A percentile compares a stretch with the other conserved stretches of the same genome.
phyloP scores from a whole-genome alignment of 2,797 vertebrate species.

The Prunella strophiata region DNA sequence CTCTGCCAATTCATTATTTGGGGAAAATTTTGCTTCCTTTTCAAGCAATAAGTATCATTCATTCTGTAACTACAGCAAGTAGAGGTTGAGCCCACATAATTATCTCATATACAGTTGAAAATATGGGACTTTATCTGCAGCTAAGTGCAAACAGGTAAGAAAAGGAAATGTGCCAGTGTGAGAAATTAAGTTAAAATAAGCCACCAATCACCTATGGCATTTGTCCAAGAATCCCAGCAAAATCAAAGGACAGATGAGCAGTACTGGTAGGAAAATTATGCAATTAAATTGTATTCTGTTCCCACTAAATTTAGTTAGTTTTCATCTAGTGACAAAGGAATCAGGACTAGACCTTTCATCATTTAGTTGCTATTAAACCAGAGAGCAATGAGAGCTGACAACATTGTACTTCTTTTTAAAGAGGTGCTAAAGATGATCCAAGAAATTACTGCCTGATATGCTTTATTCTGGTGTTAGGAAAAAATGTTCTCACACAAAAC shows the following conservation, averaged over 20 bases:
- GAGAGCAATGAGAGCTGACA: neutral
- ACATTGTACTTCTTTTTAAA: slow-evolving; percentile 59
- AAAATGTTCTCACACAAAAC: slow-evolving; percentile 17
- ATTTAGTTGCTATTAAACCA: slow-evolving; percentile 43
- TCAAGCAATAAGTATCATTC: neutral
- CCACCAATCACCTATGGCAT: neutral
- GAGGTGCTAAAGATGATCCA: slow-evolving; percentile 55
- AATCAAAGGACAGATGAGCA: neutral
- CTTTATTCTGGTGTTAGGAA: neutral
- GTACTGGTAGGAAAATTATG: neutral
- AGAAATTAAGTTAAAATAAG: neutral
- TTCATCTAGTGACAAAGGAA: slow-evolving; percentile 18
- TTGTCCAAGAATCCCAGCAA: neutral
- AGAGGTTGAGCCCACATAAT: neutral
- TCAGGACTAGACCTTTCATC: slow-evolving; percentile 26
- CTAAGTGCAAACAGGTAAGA: neutral
- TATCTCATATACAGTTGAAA: neutral
- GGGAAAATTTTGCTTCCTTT: neutral
- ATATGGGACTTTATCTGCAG: neutral
- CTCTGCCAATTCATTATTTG: neutral
- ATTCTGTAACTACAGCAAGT: neutral
- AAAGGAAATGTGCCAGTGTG: neutral
- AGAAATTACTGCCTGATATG: slow-evolving; percentile 20
- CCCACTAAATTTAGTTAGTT: neutral
- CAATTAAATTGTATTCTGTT: slow-evolving; percentile 19